Conservation (phyloP, 2,113 vertebrate genomes). For the Arenaria interpres region DNA sequence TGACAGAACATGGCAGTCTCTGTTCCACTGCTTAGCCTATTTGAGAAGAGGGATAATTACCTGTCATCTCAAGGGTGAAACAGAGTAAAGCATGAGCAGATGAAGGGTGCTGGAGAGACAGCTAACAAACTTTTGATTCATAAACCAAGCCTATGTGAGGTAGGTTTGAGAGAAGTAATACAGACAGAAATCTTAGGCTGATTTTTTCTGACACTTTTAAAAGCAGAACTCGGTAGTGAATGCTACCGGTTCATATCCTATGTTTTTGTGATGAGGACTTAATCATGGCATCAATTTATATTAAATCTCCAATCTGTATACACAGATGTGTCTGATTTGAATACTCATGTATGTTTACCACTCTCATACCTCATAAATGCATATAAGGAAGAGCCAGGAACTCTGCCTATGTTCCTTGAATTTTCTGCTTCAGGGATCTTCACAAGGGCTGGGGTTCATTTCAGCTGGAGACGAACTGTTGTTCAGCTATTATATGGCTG, state of each 20-base stretch:
- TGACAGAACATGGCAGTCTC: background rate
- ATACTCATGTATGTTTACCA: background rate
- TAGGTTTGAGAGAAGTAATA: background rate
- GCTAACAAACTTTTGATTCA: background rate
- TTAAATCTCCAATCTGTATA: background rate
- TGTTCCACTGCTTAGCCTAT: background rate
- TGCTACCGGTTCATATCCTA: background rate
- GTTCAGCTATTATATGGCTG: background rate
- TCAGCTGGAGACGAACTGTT: rapidly evolving
- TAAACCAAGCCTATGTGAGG: background rate
- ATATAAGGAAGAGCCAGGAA: background rate
- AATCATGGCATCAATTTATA: background rate
- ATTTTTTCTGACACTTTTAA: background rate
- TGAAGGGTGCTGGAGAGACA: background rate
- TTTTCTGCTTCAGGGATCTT: background rate
- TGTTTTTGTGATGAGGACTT: background rate
- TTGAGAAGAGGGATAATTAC: background rate
- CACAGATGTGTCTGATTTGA: background rate
- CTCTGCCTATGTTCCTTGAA: background rate
- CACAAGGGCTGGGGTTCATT: background rate
- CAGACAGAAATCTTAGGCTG: background rate
- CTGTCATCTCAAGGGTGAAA: background rate
- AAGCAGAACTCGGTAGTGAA: background rate
- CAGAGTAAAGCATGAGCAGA: background rate
- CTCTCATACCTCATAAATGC: background rate